Base-by-base conservation (phyloP, 2,888 invertebrate species). In the Eristalis arbustorum region DNA sequence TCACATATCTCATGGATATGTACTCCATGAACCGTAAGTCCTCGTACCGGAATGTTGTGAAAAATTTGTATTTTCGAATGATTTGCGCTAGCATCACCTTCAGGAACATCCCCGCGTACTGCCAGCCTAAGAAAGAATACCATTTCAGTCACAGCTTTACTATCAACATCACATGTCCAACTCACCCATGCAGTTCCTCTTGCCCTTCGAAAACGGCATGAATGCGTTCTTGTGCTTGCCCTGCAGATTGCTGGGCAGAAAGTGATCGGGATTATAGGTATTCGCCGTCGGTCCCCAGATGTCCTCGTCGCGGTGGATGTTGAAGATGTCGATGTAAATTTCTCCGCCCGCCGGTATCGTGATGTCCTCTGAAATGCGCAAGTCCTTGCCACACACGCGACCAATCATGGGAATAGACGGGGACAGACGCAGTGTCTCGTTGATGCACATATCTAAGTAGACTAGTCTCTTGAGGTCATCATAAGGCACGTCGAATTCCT, bases 181-280 rank as follows among this genome's bases (percentile, higher is more conserved):
- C 71, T 40, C 77, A 90, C 90, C 90, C 61, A 91, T 89, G 25
- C 90, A 90, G 69, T 89, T 90, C 1, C 91, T 83, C 1, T 72
- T 31, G 37, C 91, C 91, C 13, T 89, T 89, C 1, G 89, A 89
- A 75, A 91, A 91, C 10, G 91, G 91, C 34, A 90, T 88, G 72
- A 81, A 91, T 0, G 89, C 84, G 42, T 89, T 88, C 0, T 89
- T 79, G 77, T 90, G 90, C 18, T 63, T 85, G 0, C 56, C 69
- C 3, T 25, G 25, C 2, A 89, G n/a, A 42, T 89, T 89, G 25
- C 78, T 78, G 0, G 89, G 89, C n/a, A 90, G 31, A 77, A 90
- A 90, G 64, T 89, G 81, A 40, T 90, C 89, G 0, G 90, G 90
- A 75, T 90, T 62, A n/a, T 89, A 90, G 67, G 42, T 68, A 14